phyloP scores from a whole-genome alignment of 2,888 invertebrate genomes.

The Callinectes sapidus region DNA sequence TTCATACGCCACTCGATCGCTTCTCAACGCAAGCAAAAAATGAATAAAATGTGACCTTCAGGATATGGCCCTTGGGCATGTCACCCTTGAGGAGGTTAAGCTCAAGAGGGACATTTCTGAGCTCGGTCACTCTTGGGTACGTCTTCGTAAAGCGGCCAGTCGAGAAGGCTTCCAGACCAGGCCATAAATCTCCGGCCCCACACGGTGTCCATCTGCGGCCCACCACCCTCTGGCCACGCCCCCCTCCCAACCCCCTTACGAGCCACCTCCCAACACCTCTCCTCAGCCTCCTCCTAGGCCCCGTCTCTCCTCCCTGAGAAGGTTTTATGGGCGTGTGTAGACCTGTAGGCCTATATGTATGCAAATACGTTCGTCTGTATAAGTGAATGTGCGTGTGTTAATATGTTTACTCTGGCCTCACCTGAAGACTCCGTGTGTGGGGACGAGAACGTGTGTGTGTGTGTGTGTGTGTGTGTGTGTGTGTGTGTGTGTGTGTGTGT shows the following conservation, averaged over 20 bases:
- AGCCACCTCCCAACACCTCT: slow-evolving; percentile 18
- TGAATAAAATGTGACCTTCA: not conserved
- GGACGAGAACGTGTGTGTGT: slow-evolving; percentile 32
- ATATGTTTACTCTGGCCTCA: slow-evolving; percentile 32
- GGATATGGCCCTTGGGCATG: slow-evolving; percentile 30
- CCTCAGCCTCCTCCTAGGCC: not conserved
- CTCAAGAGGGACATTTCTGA: slow-evolving; percentile 26
- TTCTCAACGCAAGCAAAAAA: not conserved
- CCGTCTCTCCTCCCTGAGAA: slow-evolving; percentile 19
- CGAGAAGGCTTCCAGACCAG: slow-evolving; percentile 19
- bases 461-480: slow-evolving; percentile 42
- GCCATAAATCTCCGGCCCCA: slow-evolving; percentile 47
- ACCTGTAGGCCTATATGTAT: slow-evolving; percentile 42
- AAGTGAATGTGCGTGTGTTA: slow-evolving; percentile 44
- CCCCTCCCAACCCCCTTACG: slow-evolving; percentile 27
- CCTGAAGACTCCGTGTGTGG: slow-evolving; percentile 33
- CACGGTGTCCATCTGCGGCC: slow-evolving; percentile 47
- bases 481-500: slow-evolving; percentile 41
- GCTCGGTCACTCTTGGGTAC: slow-evolving; percentile 29
- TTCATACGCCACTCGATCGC: not conserved
- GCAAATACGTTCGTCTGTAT: slow-evolving; percentile 37
- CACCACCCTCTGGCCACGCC: slow-evolving; percentile 34
- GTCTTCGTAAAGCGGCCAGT: not conserved
- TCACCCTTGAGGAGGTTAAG: slow-evolving; percentile 12
- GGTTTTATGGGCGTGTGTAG: slow-evolving; percentile 34